A percentile compares a stretch with the other conserved stretches of the same genome.
phyloP scores from a whole-genome alignment of 2,113 vertebrate genomes.

The Leucosticte australis region DNA sequence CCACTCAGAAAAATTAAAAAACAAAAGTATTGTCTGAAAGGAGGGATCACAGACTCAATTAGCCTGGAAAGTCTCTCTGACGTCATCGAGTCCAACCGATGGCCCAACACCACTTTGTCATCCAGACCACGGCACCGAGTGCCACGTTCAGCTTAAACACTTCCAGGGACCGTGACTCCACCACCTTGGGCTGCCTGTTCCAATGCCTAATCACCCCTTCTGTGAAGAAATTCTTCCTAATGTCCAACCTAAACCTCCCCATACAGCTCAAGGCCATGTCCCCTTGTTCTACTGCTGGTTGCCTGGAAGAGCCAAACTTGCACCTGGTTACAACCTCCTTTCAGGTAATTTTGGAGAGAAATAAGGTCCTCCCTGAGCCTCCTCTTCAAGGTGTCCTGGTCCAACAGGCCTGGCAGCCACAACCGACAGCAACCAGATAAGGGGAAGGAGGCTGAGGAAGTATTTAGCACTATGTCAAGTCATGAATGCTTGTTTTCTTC shows the following conservation, averaged over 20 bases:
- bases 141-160: background rate
- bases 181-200: background rate
- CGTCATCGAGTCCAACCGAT: accelerated
- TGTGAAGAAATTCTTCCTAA: background rate
- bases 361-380: background rate
- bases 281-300: accelerated
- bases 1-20: accelerated
- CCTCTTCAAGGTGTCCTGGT: background rate
- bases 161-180: accelerated
- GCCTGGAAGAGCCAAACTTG: background rate
- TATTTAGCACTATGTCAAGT: background rate
- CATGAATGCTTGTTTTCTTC: background rate
- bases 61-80: background rate
- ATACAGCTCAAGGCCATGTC: background rate
- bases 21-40: background rate
- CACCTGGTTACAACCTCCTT: background rate
- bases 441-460: background rate
- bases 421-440: accelerated
- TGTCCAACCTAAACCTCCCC: background rate
- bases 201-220: background rate
- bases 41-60: background rate
- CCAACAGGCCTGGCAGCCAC: background rate
- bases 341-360: background rate
- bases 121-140: accelerated
- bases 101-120: background rate